Evolutionary conservation across 64 coral and sea anemone genomes (phyloP).

Genomic region (Dendronephthya gigantea): DNA sequence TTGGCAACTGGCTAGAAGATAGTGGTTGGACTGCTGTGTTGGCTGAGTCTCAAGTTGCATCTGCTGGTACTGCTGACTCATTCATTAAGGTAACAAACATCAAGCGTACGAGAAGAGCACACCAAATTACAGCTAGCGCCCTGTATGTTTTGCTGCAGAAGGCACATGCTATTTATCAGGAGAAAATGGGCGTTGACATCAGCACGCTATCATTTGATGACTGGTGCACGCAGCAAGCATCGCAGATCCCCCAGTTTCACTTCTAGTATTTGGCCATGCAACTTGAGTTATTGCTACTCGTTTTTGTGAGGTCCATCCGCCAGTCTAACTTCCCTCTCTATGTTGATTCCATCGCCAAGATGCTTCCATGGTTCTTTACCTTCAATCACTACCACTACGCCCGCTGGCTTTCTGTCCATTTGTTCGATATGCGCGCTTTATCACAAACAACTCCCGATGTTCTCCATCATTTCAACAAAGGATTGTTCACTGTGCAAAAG

Average conservation of each 20-base stretch:
- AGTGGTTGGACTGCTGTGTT: constrained; percentile 45
- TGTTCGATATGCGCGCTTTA: constrained; percentile 34
- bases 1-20: constrained; percentile 40
- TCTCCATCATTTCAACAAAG: constrained; percentile 16
- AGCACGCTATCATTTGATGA: constrained; percentile 16
- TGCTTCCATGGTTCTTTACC: constrained; percentile 42
- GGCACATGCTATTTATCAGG: constrained; percentile 16
- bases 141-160: constrained; percentile 1
- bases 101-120: constrained; percentile 33
- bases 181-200: neutral
- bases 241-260: constrained; percentile 28
- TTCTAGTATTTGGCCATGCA: constrained; percentile 43
- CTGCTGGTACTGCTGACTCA: constrained; percentile 36
- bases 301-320: constrained; percentile 33
- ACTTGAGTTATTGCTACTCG: constrained; percentile 37
- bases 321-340: constrained; percentile 42
- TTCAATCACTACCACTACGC: constrained; percentile 40
- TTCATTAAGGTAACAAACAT: constrained; percentile 32
- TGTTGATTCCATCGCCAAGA: neutral
- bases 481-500: constrained; percentile 41
- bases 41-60: constrained; percentile 38
- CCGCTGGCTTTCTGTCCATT: constrained; percentile 37
- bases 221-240: constrained; percentile 25
- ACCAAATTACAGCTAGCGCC: constrained; percentile 36
- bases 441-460: constrained; percentile 21